Percentiles rank a stretch among this genome's conserved stretches.
phyloP scores from a whole-genome alignment of 2,113 vertebrate genomes.

The Gallinago media region DNA sequence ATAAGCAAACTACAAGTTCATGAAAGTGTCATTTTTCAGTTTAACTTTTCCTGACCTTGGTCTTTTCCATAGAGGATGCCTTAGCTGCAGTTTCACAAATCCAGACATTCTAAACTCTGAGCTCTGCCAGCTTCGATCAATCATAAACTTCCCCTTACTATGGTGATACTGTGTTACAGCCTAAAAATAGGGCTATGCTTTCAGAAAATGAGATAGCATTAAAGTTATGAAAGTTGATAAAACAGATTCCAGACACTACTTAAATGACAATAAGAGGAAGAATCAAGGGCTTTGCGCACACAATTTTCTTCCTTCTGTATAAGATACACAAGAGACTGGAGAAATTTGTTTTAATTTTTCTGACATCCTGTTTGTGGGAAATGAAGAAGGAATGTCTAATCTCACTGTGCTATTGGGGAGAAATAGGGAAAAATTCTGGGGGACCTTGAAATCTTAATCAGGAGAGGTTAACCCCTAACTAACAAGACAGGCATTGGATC shows the following conservation, averaged over 20 bases:
- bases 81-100: constrained; percentile 15
- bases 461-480: background rate
- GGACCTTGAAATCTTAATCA: background rate
- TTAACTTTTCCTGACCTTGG: background rate
- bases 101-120: background rate
- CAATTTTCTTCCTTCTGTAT: background rate
- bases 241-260: background rate
- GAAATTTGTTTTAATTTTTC: background rate
- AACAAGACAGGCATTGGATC: background rate
- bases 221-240: background rate
- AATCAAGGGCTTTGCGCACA: background rate
- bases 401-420: background rate
- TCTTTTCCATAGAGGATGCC: background rate
- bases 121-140: background rate
- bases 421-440: background rate
- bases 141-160: background rate
- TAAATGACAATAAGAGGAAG: background rate
- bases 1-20: background rate
- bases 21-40: background rate
- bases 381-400: background rate
- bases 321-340: background rate
- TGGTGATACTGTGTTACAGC: background rate
- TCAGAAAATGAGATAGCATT: background rate
- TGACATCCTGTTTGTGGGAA: background rate
- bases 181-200: background rate